Evolutionary conservation across 2,888 invertebrate genomes (phyloP).

Genomic region (Timandra comae): DNA sequence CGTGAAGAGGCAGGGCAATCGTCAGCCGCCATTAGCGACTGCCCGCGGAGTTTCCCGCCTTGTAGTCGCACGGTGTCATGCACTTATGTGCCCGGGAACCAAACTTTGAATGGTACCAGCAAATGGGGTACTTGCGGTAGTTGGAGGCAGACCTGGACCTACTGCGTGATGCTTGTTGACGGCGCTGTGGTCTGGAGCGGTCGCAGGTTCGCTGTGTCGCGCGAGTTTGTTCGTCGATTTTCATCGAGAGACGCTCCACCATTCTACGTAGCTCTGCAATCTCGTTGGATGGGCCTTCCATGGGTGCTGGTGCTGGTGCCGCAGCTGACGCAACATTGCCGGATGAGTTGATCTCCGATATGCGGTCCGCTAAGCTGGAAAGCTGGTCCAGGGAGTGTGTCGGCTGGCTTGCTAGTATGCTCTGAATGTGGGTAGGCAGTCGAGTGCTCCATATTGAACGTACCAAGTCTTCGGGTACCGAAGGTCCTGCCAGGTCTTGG

Average conservation of each 20-base stretch:
- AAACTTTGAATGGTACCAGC: slow-evolving; percentile 22
- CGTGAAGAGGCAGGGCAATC: slow-evolving; percentile 15
- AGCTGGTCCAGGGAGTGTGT: not conserved
- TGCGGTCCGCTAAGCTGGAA: slow-evolving; percentile 1
- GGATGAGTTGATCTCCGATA: not conserved
- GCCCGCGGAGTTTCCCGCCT: slow-evolving; percentile 13
- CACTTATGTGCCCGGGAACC: slow-evolving; percentile 9
- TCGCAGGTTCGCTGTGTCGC: not conserved
- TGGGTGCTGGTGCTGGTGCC: not conserved
- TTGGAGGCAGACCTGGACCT: slow-evolving; percentile 13
- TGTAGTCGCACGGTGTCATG: slow-evolving; percentile 12
- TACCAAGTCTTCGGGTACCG: slow-evolving; percentile 2
- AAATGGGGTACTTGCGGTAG: slow-evolving; percentile 13
- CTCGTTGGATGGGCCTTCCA: not conserved
- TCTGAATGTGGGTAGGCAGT: slow-evolving; percentile 3
- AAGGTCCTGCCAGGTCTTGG: slow-evolving; percentile 4
- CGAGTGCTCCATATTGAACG: not conserved
- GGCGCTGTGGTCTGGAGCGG: not conserved
- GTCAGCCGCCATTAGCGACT: slow-evolving; percentile 16
- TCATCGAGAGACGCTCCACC: not conserved
- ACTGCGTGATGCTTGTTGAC: slow-evolving; percentile 1
- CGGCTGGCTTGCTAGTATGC: slow-evolving; percentile 5
- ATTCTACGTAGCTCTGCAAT: not conserved
- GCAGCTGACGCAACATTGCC: not conserved
- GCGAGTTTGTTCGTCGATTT: not conserved